Evolutionary conservation across 2,797 vertebrate species (phyloP).

Genomic region (Meda fulgida): DNA sequence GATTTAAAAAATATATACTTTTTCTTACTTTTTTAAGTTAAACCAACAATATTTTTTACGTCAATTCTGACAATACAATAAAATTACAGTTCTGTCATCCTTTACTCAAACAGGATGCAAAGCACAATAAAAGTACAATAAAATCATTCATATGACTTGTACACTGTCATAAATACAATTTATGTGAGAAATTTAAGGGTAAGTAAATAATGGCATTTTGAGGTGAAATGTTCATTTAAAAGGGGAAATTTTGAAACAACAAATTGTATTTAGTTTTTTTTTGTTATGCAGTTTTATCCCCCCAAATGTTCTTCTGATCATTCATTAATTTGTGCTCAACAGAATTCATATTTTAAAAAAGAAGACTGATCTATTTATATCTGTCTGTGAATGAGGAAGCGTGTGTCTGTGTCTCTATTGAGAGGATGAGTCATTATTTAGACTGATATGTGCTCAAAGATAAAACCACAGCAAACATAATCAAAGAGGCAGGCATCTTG

Average conservation of each 20-base stretch:
- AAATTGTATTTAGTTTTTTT: background rate
- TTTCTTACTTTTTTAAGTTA: too few relatives aligned
- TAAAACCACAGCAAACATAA: conserved; percentile 69
- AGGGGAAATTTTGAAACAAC: background rate
- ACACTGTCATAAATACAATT: background rate
- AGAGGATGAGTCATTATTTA: conserved; percentile 73
- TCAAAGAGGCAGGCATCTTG: conserved; percentile 78
- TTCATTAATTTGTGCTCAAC: conserved; percentile 5
- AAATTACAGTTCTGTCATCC: background rate
- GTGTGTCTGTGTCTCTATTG: conserved; percentile 39
- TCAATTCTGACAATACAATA: too few relatives aligned
- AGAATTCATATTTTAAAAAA: background rate
- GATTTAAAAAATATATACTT: too few relatives aligned
- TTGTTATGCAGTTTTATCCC: background rate
- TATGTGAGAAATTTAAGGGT: background rate
- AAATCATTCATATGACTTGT: background rate
- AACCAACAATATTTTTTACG: too few relatives aligned
- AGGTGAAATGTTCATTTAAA: background rate
- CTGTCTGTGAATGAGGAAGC: conserved; percentile 10
- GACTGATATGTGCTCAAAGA: conserved; percentile 72
- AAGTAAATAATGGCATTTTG: background rate
- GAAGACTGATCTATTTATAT: conserved; percentile 29
- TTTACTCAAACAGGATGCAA: background rate
- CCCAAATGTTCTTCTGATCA: background rate
- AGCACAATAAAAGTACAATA: background rate